phyloP scores from a whole-genome alignment of 2,888 invertebrate species.

The Kuschelorhynchus macadamiae region DNA sequence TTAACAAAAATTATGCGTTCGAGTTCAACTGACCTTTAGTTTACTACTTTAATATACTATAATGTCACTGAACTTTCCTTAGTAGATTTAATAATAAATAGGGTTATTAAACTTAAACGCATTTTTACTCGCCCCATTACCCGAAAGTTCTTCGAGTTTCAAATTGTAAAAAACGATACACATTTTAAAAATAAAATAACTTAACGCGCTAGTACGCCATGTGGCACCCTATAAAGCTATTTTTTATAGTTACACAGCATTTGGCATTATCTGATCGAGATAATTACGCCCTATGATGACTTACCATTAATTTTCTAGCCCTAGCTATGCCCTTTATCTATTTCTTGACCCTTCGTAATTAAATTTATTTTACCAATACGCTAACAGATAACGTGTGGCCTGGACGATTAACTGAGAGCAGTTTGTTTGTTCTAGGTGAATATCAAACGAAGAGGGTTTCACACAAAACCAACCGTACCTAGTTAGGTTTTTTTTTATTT shows the following conservation, averaged over 20 bases:
- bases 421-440: too few species aligned
- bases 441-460: too few species aligned
- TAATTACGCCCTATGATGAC: constrained; percentile 61
- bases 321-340: constrained; percentile 55
- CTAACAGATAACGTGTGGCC: constrained; percentile 47
- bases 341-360: constrained; percentile 39
- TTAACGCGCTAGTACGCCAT: constrained; percentile 33
- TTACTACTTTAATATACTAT: too few species aligned
- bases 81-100: too few species aligned
- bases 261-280: constrained; percentile 63
- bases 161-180: constrained; percentile 36
- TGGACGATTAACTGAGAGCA: background rate
- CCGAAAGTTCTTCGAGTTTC: background rate
- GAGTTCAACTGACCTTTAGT: too few species aligned
- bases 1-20: too few species aligned
- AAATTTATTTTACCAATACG: constrained; percentile 42
- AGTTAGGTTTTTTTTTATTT: too few species aligned
- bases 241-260: constrained; percentile 57
- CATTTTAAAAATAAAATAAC: constrained; percentile 41
- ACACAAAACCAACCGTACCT: too few species aligned
- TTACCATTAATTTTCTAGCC: constrained; percentile 62
- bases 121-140: constrained; percentile 1
- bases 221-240: constrained; percentile 28
- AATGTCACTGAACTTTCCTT: too few species aligned
- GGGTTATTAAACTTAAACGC: too few species aligned